Evolutionary conservation across 2,888 invertebrate genomes (phyloP).

Genomic region (Pachymerium ferrugineum): DNA sequence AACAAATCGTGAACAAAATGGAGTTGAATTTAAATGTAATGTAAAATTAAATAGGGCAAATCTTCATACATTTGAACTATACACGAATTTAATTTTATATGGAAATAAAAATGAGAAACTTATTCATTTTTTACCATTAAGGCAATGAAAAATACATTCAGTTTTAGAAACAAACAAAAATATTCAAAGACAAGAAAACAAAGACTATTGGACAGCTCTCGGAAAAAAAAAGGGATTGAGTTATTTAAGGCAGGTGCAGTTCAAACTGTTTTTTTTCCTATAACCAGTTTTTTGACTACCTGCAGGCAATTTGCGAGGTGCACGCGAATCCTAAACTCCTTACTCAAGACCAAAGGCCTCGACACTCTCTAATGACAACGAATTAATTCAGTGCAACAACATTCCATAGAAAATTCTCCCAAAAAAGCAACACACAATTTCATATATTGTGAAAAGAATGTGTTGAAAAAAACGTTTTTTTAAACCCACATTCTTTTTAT

Average conservation of each 20-base stretch:
- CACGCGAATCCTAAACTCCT: not conserved
- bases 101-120: too few species aligned
- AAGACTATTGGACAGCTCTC: not conserved
- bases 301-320: not conserved
- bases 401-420: not conserved
- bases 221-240: not conserved
- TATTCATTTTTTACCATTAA: too few species aligned
- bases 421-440: not conserved
- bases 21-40: too few species aligned
- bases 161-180: too few species aligned
- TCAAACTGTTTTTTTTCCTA: not conserved
- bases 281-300: not conserved
- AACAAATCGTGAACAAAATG: too few species aligned
- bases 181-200: too few species aligned
- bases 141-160: not conserved
- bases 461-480: too few species aligned
- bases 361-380: not conserved
- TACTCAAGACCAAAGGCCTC: not conserved
- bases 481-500: too few species aligned
- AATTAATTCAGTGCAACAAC: not conserved
- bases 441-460: not conserved
- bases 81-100: too few species aligned
- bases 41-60: too few species aligned
- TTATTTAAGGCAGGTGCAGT: constrained; percentile 2
- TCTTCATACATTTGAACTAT: too few species aligned